Percentiles rank a stretch among this genome's conserved stretches.
Evolutionary conservation across 2,888 invertebrate species (phyloP).

Genomic region (Cheilosia variabilis): DNA sequence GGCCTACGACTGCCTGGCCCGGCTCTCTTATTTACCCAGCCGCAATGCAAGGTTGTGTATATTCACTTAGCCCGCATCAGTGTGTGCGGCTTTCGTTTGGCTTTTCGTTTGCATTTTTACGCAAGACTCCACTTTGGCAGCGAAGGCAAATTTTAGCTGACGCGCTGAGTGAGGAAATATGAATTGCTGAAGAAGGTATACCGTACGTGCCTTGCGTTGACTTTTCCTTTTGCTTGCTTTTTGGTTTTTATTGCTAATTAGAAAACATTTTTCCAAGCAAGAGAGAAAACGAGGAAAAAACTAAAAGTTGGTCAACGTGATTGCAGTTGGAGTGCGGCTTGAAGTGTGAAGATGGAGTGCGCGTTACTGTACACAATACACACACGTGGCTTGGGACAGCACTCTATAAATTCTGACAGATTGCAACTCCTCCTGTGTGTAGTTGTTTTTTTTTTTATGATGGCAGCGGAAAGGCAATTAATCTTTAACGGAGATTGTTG

Average conservation of each 20-base stretch:
- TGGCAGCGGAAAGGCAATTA: slow-evolving; percentile 42
- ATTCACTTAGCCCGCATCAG: slow-evolving; percentile 1
- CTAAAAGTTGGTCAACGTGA: slow-evolving; percentile 47
- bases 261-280: slow-evolving; percentile 58
- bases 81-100: slow-evolving; percentile 18
- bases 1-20: slow-evolving; percentile 16
- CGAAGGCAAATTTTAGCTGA: slow-evolving; percentile 58
- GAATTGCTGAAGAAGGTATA: slow-evolving; percentile 38
- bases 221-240: slow-evolving; percentile 8
- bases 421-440: background rate
- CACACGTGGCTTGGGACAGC: slow-evolving; percentile 30
- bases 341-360: slow-evolving; percentile 33
- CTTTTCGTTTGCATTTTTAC: slow-evolving; percentile 33
- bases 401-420: slow-evolving; percentile 32
- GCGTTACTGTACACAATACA: slow-evolving; percentile 10
- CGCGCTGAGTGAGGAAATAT: slow-evolving; percentile 24
- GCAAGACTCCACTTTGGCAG: slow-evolving; percentile 47
- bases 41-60: slow-evolving; percentile 29
- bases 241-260: slow-evolving; percentile 52
- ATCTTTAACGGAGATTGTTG: slow-evolving; percentile 24
- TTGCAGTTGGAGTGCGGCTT: slow-evolving; percentile 24
- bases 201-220: slow-evolving; percentile 11
- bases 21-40: slow-evolving; percentile 46
- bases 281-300: slow-evolving; percentile 36
- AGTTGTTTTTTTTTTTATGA: slow-evolving; percentile 13